These are phyloP conservation scores for Galagoides demidoff DNA, from an alignment of 2,797 vertebrate genomes.

Conservation along the genomic window DNA sequence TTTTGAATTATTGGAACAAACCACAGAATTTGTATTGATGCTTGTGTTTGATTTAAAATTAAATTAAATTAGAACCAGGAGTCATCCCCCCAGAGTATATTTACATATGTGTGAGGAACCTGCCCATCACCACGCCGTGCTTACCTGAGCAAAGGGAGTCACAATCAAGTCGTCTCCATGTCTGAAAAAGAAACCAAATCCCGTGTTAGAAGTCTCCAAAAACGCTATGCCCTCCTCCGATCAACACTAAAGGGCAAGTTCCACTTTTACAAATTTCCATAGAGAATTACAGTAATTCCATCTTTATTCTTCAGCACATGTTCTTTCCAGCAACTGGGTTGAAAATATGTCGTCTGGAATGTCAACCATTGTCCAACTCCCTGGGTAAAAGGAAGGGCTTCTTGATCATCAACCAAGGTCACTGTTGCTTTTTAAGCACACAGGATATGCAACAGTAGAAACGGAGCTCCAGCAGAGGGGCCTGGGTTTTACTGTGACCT, in stretches of 20 bases:
- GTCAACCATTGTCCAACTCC: neutral
- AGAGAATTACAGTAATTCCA: slow-evolving; percentile 55
- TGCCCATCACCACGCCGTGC: slow-evolving; percentile 44
- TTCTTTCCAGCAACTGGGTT: neutral
- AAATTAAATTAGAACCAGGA: slow-evolving; percentile 24
- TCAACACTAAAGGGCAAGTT: neutral
- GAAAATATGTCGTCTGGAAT: neutral
- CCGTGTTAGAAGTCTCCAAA: slow-evolving; percentile 58
- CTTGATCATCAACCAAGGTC: neutral
- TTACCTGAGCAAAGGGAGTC: slow-evolving; percentile 99
- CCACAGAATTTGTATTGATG: slow-evolving; percentile 13
- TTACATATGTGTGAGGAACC: slow-evolving; percentile 22
- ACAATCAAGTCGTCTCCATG: slow-evolving; percentile 99
- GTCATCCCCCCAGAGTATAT: slow-evolving; percentile 10
- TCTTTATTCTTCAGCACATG: slow-evolving; percentile 63
- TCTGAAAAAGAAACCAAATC: slow-evolving; percentile 89
- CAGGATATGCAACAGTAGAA: neutral
- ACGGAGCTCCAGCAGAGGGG: neutral
- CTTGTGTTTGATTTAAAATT: neutral
- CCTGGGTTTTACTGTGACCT: neutral
- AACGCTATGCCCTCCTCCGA: slow-evolving; percentile 18
- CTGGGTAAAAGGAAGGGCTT: neutral
- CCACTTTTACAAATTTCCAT: neutral
- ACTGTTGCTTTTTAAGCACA: neutral
- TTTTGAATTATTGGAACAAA: slow-evolving; percentile 6